Base-by-base conservation (phyloP, 2,888 invertebrate species). In the Patella depressa region DNA sequence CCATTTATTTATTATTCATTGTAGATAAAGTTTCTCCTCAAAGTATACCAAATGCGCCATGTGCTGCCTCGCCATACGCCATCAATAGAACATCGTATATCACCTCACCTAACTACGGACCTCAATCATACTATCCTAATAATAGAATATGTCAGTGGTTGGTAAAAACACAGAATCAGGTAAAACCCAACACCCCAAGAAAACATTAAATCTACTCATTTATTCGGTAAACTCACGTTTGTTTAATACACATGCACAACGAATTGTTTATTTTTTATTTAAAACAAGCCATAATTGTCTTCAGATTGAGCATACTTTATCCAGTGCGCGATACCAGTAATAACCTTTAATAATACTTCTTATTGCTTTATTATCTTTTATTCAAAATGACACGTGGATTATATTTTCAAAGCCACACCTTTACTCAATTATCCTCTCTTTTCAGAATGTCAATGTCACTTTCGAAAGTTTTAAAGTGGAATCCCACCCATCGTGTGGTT, bases 391-490 rank as follows among this genome's bases (percentile, higher is more conserved):
- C 5, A 9, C 45, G 45, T 19, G n/a, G 24, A 53, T n/a, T 53
- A 14, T 15, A 53, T 72, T 12, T 55, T 29, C 29, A 19, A 55
- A 53, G 12, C 24, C 24, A 4, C 53, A 4, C 2, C n/a, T 57
- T 17, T 19, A 24, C 12, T 69, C n/a, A 74, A 17, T 2, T 34
- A n/a, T 19, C 15, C 55, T 72, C 3, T 45, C 17, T 34, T 24
- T 75, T 14, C 79, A 81, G 81, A 75, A 45, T 45, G 75, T 80
- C 29, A 45, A 59, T 11, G 53, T 82, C 17, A 55, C 53, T 2
- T 80, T 82, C 59, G 19, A 71, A 14, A 53, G 69, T 69, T 80
- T 82, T 73, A 76, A 74, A 24, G 72, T 82, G 14, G 82, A 82
- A 34, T 19, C 24, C 11, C 80, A 82, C 3, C 53, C 45, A 0